Percentiles rank a stretch among this genome's conserved stretches.
Conservation (phyloP, 2,113 vertebrate genomes). For the Macquaria australasica region DNA sequence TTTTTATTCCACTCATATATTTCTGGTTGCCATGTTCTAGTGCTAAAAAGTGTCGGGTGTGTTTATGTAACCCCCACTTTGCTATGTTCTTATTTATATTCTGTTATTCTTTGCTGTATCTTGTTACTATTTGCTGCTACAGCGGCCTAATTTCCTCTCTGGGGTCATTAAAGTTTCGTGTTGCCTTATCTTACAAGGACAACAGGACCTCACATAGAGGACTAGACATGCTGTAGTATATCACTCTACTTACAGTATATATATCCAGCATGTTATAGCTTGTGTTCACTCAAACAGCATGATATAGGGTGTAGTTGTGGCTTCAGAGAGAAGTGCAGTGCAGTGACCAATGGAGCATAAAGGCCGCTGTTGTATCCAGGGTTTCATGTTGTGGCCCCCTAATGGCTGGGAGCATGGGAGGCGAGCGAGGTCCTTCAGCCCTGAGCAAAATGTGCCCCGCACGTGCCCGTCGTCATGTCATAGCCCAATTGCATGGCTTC, state of each 20-base stretch:
- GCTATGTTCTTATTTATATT: conserved; percentile 55
- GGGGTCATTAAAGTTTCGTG: conserved; percentile 40
- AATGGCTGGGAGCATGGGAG: conserved; percentile 30
- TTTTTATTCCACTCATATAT: conserved; percentile 53
- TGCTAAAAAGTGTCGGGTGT: conserved; percentile 59
- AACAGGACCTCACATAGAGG: conserved; percentile 63
- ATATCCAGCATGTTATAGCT: conserved; percentile 2
- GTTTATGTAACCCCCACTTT: conserved; percentile 54
- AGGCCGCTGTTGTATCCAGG: conserved; percentile 67
- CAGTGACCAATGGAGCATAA: conserved; percentile 59
- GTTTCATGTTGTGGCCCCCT: conserved; percentile 52
- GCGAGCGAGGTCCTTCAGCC: conserved; percentile 28
- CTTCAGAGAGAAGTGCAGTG: conserved; percentile 22
- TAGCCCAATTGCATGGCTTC: conserved; percentile 32
- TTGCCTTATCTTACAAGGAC: conserved; percentile 72
- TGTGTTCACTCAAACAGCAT: conserved; percentile 27
- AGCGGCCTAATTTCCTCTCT: conserved; percentile 48
- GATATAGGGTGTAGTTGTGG: conserved; percentile 51
- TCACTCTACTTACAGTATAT: conserved; percentile 25
- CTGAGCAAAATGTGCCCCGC: conserved; percentile 19
- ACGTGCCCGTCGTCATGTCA: conserved; percentile 42
- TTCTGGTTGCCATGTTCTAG: conserved; percentile 19
- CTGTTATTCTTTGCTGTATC: conserved; percentile 52
- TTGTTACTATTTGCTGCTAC: conserved; percentile 49
- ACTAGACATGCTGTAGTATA: conserved; percentile 30